A percentile compares a stretch with the other conserved stretches of the same genome.
Conservation (phyloP, 2,888 invertebrate species). For the Scaeva pyrastri region DNA sequence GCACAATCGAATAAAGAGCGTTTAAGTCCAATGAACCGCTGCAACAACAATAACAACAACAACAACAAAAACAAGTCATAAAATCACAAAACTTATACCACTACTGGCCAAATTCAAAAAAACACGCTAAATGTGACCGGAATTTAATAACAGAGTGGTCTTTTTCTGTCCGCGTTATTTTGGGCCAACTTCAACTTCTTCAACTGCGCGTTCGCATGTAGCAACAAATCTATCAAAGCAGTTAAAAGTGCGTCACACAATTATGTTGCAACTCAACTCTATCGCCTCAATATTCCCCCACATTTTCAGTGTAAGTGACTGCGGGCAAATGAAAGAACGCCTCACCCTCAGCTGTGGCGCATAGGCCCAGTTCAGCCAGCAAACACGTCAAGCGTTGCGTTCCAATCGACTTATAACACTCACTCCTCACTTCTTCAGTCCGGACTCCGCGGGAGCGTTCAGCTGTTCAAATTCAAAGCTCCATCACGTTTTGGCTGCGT, state of each 20-base stretch:
- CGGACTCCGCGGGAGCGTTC: conserved; percentile 3
- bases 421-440: neutral
- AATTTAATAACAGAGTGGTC: conserved; percentile 53
- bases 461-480: conserved; percentile 39
- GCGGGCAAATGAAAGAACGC: conserved; percentile 33
- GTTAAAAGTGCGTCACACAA: conserved; percentile 69
- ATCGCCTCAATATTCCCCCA: neutral
- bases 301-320: conserved; percentile 1
- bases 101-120: conserved; percentile 39
- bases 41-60: neutral
- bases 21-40: conserved; percentile 65
- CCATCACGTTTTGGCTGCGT: conserved; percentile 45
- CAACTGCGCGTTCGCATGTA: too few species aligned
- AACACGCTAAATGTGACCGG: conserved; percentile 67
- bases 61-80: conserved; percentile 37
- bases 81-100: conserved; percentile 31
- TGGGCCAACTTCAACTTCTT: conserved; percentile 26
- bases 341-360: neutral
- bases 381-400: conserved; percentile 40
- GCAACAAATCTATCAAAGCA: conserved; percentile 38
- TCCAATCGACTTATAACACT: conserved; percentile 26
- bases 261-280: conserved; percentile 56
- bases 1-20: conserved; percentile 49
- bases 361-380: neutral
- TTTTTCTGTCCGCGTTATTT: neutral